phyloP scores from a whole-genome alignment of 2,113 vertebrate genomes.

The Lepidothrix coronata region DNA sequence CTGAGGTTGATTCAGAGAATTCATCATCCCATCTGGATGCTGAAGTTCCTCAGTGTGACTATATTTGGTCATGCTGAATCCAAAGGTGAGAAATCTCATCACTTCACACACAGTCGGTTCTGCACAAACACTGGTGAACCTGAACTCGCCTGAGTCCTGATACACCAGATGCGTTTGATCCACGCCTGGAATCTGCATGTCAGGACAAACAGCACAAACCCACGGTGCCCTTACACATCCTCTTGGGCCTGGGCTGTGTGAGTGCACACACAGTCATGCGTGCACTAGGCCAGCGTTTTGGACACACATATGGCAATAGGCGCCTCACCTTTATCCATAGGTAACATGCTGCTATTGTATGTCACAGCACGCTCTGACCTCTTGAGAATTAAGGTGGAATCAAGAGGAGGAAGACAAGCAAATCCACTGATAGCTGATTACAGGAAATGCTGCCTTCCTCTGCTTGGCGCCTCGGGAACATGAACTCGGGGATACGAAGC shows the following conservation, averaged over 20 bases:
- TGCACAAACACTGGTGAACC: fast-evolving
- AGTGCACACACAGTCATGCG: fast-evolving
- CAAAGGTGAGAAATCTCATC: slow-evolving; percentile 10
- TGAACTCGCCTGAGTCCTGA: neutral
- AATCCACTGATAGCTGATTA: too few species aligned
- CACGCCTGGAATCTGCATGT: neutral
- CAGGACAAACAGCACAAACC: neutral
- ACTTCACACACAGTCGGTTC: fast-evolving
- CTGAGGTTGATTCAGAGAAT: slow-evolving; percentile 49
- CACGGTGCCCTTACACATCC: neutral
- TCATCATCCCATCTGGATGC: slow-evolving; percentile 37
- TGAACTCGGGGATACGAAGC: neutral
- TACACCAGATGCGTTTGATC: neutral
- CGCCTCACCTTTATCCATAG: neutral
- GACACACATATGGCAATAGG: fast-evolving
- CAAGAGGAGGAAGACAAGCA: too few species aligned
- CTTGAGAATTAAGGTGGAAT: neutral
- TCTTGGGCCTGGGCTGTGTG: fast-evolving
- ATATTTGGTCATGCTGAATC: slow-evolving; percentile 29
- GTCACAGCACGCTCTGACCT: fast-evolving
- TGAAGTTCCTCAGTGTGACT: neutral
- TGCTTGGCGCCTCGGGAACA: fast-evolving
- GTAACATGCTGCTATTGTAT: fast-evolving
- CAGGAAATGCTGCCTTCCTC: neutral
- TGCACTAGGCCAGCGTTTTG: fast-evolving